Percentiles rank a stretch among this genome's conserved stretches.
phyloP scores from a whole-genome alignment of 2,888 invertebrate genomes.

The Lamproptera curius region DNA sequence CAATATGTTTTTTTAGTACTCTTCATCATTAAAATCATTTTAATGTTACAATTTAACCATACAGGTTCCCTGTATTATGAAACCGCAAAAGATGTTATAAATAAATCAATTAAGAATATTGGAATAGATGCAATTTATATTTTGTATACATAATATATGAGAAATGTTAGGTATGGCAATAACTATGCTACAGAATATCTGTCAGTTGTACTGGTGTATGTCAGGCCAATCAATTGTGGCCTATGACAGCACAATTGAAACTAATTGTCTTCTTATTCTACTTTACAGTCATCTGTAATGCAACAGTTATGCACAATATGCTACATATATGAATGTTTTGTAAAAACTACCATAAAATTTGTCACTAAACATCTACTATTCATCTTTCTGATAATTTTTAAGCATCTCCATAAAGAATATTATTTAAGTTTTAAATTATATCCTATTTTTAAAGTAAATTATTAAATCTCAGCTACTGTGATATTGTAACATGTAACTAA shows the following conservation, averaged over 20 bases:
- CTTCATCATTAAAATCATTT: not conserved
- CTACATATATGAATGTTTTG: no score
- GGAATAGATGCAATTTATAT: not conserved
- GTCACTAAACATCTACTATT: no score
- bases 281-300: slow-evolving; percentile 16
- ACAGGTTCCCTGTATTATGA: no score
- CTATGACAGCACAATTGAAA: slow-evolving; percentile 46
- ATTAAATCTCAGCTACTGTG: not conserved
- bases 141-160: not conserved
- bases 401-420: slow-evolving; percentile 2
- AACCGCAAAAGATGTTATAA: not conserved
- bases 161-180: not conserved
- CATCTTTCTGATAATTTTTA: no score
- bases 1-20: not conserved
- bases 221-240: slow-evolving; percentile 28
- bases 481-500: not conserved
- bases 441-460: not conserved
- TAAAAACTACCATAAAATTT: no score
- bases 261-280: slow-evolving; percentile 46
- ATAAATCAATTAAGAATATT: not conserved
- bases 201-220: slow-evolving; percentile 7
- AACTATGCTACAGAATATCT: slow-evolving; percentile 7
- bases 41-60: no score
- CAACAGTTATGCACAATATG: no score
- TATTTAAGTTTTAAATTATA: not conserved